Base-by-base conservation (phyloP, 37 sponge, comb jelly and placozoan genomes). In the Halisarca cf. caerulea region DNA sequence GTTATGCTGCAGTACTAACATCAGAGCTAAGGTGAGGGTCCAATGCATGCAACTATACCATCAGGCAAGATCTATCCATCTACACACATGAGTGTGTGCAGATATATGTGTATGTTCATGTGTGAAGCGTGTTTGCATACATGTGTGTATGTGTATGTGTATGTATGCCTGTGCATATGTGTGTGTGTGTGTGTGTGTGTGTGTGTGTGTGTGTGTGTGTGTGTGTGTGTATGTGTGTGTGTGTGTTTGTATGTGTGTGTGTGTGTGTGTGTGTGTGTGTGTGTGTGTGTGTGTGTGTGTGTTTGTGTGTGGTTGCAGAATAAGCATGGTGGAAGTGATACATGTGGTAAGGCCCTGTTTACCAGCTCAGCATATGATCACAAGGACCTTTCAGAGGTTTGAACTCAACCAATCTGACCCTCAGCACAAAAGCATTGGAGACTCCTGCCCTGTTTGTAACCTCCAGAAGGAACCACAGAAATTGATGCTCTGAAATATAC, bases 161-260 rank as follows among this genome's bases (percentile, higher is more conserved):
- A 62, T 23, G 64, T 62, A 23, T 62, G 64, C 15, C 18, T 62
- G 64, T 15, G 64, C 15, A 23, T 23, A 62, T 23, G 64, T 62
- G 64, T 62, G 64, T 62, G 64, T 27, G 30, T 23, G 64, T 62
- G 64, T 62, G 64, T 62, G 64, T 27, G 30, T 23, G 64, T 62
- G 64, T 62, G 64, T 62, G 64, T 62, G 64, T 62, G 64, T 62
- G 64, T 62, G 64, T 62, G 64, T 62, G 64, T 62, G 64, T 62
- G 64, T 62, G 64, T 62, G 64, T 62, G 64, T 62, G 64, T 62
- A 23, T 62, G 64, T 62, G 64, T 62, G 64, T 62, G 64, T 62
- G 64, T 62, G 64, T 15, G 23, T 15, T 8, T 27, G 30, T 23
- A 23, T 62, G 64, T 62, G 64, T 62, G 64, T 62, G 64, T 62